These are phyloP conservation scores for Pardosa pseudoannulata DNA, from an alignment of 2,888 invertebrate species.

Conservation along the genomic window DNA sequence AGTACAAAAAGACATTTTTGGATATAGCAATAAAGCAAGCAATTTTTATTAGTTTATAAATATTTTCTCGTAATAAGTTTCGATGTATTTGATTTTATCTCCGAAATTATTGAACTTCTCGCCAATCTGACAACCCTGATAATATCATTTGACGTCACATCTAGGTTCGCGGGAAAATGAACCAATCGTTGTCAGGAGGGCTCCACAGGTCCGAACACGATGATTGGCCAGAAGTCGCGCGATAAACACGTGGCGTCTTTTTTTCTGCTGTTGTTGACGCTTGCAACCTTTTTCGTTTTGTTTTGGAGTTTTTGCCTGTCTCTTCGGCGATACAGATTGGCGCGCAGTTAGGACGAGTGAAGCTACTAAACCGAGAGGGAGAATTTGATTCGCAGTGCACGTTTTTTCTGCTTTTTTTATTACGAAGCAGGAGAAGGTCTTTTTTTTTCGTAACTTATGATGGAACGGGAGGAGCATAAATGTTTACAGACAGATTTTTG, in stretches of 20 bases:
- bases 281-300: constrained; percentile 17
- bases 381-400: constrained; percentile 4
- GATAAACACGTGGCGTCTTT: constrained; percentile 60
- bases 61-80: too few relatives aligned
- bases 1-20: too few relatives aligned
- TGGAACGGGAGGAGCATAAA: too few relatives aligned
- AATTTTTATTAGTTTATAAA: too few relatives aligned
- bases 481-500: too few relatives aligned
- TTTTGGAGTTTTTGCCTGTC: constrained; percentile 22
- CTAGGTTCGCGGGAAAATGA: constrained; percentile 55
- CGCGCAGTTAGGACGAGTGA: not conserved
- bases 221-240: constrained; percentile 51
- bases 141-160: constrained; percentile 42
- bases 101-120: not conserved
- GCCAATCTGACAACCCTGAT: not conserved
- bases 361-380: constrained; percentile 1
- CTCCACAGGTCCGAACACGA: constrained; percentile 43
- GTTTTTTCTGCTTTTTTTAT: constrained; percentile 21
- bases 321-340: constrained; percentile 11
- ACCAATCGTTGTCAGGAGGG: constrained; percentile 37
- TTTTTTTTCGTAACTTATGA: too few relatives aligned
- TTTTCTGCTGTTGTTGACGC: constrained; percentile 1
- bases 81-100: too few relatives aligned
- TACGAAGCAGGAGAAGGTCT: too few relatives aligned
- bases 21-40: too few relatives aligned